Conservation (phyloP, 2,888 invertebrate species). For the Lamellibrachia satsuma region DNA sequence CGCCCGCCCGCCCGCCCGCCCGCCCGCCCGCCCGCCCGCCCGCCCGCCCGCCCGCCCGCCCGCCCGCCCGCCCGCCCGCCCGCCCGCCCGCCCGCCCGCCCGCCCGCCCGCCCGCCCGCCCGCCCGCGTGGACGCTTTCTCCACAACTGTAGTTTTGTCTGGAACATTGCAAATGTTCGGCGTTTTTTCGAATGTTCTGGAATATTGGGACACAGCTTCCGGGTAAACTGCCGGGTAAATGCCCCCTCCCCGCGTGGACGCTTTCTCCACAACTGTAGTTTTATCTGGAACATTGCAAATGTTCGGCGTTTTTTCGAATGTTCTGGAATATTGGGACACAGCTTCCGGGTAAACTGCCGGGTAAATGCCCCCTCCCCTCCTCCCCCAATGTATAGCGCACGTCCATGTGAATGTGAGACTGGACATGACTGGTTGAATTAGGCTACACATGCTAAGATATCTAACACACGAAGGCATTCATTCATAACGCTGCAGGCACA, state of each 20-base stretch:
- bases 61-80: too few relatives aligned
- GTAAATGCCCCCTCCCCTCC: not conserved
- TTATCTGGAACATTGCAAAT: not conserved
- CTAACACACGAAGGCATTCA: not conserved
- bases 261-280: not conserved
- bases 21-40: too few relatives aligned
- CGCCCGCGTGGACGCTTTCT: not conserved
- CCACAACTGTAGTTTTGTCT: not conserved
- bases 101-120: too few relatives aligned
- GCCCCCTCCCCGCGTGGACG: too few relatives aligned
- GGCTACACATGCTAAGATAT: not conserved
- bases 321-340: too few relatives aligned
- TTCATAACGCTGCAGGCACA: not conserved
- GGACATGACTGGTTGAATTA: constrained; percentile 10
- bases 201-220: not conserved
- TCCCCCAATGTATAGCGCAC: not conserved
- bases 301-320: too few relatives aligned
- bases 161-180: not conserved
- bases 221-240: too few relatives aligned
- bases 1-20: too few relatives aligned
- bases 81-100: too few relatives aligned
- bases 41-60: too few relatives aligned
- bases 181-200: too few relatives aligned
- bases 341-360: too few relatives aligned
- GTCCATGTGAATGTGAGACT: constrained; percentile 4